Base-by-base conservation (phyloP, 2,888 invertebrate genomes). In the Brachylomia viminalis region DNA sequence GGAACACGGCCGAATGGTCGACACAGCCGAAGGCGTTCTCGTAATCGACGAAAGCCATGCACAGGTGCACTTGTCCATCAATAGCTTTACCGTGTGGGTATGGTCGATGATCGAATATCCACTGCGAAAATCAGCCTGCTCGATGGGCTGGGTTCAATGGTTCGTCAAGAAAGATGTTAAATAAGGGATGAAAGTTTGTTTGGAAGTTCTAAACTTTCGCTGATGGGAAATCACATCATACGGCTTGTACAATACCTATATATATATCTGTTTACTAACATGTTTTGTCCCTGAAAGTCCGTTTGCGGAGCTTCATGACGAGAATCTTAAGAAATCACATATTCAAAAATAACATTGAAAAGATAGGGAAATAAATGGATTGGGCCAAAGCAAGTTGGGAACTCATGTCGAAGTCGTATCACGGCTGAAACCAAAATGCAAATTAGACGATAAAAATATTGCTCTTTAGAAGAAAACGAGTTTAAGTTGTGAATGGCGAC, bases 391-490 rank as follows among this genome's bases (percentile, higher is more conserved):
- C 47, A 15, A 47, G 2, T 30, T 66, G 20, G 20, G 4, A 30
- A 47, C 2, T 30, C 47, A 23, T 15, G 15, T 49, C 27, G 11
- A 20, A 42, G n/a, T 11, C 17, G 10, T n/a, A 17, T 38, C 15
- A 10, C 5, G 10, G 62, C 2, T 47, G 30, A 30, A 30, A 23
- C 8, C 10, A 23, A 33, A 33, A 49, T 66, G 64, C 69, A 52
- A 49, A 64, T 52, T 13, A 42, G 47, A 15, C 23, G 27, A 17
- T 33, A 49, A 49, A 42, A 27, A n/a, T 38, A 64, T 59, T 27
- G 45, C 8, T 56, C n/a, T 68, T 47, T 59, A 23, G 15, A 33
- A 76, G 49, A 42, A 80, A 75, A 59, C 23, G n/a, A 75, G 64
- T 42, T 59, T 64, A 20, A 30, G 59, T 65, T 77, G 59, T 58